Evolutionary conservation across 2,113 vertebrate genomes (phyloP).

Genomic region (Ascaphus truei): DNA sequence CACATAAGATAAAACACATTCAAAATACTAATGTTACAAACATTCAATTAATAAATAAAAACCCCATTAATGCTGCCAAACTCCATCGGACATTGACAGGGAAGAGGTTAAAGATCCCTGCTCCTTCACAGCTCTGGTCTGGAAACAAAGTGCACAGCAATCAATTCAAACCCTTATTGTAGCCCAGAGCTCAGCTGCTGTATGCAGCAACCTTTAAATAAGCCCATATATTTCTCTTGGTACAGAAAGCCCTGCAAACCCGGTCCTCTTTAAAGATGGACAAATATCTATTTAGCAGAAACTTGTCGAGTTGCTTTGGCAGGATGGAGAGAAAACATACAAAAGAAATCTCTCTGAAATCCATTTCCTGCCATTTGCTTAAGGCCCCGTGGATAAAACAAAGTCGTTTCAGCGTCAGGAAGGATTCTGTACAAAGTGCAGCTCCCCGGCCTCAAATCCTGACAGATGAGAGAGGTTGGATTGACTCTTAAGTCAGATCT

Average conservation of each 20-base stretch:
- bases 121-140: neutral
- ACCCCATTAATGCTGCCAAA: too few species aligned
- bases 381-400: conserved; percentile 28
- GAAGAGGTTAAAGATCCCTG: conserved; percentile 1
- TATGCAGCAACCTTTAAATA: conserved; percentile 13
- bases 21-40: too few species aligned
- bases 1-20: too few species aligned
- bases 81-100: too few species aligned
- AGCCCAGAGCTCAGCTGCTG: conserved; percentile 11
- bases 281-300: conserved; percentile 34
- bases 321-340: conserved; percentile 11
- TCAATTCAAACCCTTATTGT: conserved; percentile 16
- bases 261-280: conserved; percentile 21
- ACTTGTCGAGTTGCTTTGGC: conserved; percentile 18
- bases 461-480: conserved; percentile 19
- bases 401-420: conserved; percentile 21
- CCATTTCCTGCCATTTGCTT: conserved; percentile 22
- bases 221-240: neutral
- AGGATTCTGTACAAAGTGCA: conserved; percentile 9
- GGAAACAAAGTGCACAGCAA: neutral
- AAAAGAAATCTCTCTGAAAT: conserved; percentile 27
- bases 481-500: conserved; percentile 11
- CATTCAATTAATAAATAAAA: too few species aligned
- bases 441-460: conserved; percentile 27
- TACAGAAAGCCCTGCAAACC: conserved; percentile 6